phyloP scores from a whole-genome alignment of 2,888 invertebrate species.

The Margaritifera margaritifera region DNA sequence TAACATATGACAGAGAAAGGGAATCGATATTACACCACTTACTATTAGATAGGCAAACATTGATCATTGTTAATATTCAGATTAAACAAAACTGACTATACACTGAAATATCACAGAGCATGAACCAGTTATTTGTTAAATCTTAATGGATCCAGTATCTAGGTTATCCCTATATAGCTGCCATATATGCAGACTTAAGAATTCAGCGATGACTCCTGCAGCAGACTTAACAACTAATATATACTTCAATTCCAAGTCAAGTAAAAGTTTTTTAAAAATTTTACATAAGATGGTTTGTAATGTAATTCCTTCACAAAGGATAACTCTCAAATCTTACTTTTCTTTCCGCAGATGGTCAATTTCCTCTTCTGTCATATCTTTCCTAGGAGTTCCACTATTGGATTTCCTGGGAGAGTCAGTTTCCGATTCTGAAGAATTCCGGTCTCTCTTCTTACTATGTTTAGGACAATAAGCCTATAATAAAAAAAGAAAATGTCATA shows the following conservation, averaged over 20 bases:
- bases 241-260: background rate
- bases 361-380: slow-evolving; percentile 90
- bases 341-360: slow-evolving; percentile 93
- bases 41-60: too few species aligned
- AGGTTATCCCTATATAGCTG: too few species aligned
- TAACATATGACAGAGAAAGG: background rate
- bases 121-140: too few species aligned
- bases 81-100: too few species aligned
- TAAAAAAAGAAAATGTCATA: slow-evolving; percentile 1
- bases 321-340: slow-evolving; percentile 73
- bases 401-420: slow-evolving; percentile 80
- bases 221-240: too few species aligned
- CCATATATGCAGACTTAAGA: too few species aligned
- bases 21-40: too few species aligned
- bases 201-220: too few species aligned
- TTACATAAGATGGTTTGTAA: background rate
- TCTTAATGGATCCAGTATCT: too few species aligned
- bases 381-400: slow-evolving; percentile 77
- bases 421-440: slow-evolving; percentile 56
- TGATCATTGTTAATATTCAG: too few species aligned
- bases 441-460: slow-evolving; percentile 81
- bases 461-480: slow-evolving; percentile 94
- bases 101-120: too few species aligned
- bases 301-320: background rate
- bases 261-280: too few species aligned